A percentile compares a stretch with the other conserved stretches of the same genome.
Evolutionary conservation across 2,888 invertebrate genomes (phyloP).

Genomic region (Campoletis raptor): DNA sequence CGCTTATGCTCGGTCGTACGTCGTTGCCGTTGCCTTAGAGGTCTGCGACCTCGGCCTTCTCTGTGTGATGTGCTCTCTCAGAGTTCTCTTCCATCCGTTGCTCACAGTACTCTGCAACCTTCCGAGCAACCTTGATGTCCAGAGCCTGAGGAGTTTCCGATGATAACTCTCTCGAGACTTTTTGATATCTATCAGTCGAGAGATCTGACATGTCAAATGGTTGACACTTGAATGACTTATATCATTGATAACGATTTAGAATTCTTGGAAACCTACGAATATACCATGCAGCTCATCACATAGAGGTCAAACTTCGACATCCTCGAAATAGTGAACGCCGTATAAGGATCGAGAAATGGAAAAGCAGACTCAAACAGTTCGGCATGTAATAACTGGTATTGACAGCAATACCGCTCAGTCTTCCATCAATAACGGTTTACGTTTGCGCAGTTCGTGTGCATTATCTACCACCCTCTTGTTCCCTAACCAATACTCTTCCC

Average conservation of each 20-base stretch:
- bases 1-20: conserved; percentile 54
- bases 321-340: conserved; percentile 22
- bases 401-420: conserved; percentile 52
- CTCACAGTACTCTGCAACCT: conserved; percentile 40
- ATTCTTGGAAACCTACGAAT: background rate
- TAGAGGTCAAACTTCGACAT: conserved; percentile 11
- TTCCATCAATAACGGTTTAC: conserved; percentile 63
- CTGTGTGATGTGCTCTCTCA: conserved; percentile 51
- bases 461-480: conserved; percentile 53
- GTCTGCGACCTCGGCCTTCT: conserved; percentile 67
- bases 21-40: conserved; percentile 57
- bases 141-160: background rate
- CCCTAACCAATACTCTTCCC: conserved; percentile 70
- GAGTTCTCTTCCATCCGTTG: conserved; percentile 46
- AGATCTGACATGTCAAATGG: background rate
- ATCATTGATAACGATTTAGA: background rate
- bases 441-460: conserved; percentile 33
- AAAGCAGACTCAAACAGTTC: conserved; percentile 37
- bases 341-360: conserved; percentile 16
- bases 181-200: background rate
- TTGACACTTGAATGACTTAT: background rate
- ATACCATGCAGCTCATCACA: background rate
- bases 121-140: conserved; percentile 17
- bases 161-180: conserved; percentile 1
- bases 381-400: conserved; percentile 59